Conservation (phyloP, 2,113 vertebrate genomes). For the Montifringilla adamsi region DNA sequence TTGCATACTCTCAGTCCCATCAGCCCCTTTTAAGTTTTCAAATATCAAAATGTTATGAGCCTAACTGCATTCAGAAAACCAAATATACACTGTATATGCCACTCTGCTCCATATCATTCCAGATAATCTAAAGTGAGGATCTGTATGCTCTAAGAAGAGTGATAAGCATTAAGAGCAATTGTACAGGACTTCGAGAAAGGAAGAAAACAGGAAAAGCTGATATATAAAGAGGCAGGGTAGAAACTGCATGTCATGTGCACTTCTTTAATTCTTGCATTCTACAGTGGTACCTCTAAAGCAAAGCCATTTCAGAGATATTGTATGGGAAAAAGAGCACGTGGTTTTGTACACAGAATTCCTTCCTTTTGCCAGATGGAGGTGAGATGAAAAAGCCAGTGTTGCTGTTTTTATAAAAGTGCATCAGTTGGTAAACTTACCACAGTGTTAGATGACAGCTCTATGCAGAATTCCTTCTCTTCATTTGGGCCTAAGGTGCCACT, state of each 20-base stretch:
- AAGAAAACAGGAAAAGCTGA: background rate
- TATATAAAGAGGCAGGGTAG: background rate
- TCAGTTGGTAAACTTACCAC: conserved; percentile 65
- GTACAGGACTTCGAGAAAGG: background rate
- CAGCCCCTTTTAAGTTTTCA: background rate
- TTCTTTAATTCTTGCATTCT: background rate
- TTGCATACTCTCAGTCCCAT: background rate
- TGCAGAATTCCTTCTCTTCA: conserved; percentile 72
- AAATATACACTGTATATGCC: background rate
- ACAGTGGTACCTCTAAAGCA: background rate
- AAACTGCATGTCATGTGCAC: background rate
- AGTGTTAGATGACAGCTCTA: conserved; percentile 74
- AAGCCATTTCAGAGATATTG: background rate
- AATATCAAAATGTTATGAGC: background rate
- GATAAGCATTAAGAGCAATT: background rate
- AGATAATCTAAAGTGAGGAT: background rate
- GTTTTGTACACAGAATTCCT: background rate
- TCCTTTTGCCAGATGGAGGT: background rate
- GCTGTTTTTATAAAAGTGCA: background rate
- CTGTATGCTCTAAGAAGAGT: background rate
- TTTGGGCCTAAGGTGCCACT: conserved; percentile 80
- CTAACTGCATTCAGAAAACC: background rate
- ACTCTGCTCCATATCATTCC: background rate
- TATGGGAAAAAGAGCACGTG: background rate
- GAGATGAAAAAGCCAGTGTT: background rate